Base-by-base conservation (phyloP, 2,888 invertebrate genomes). In the Himalopsyche kuldschensis region DNA sequence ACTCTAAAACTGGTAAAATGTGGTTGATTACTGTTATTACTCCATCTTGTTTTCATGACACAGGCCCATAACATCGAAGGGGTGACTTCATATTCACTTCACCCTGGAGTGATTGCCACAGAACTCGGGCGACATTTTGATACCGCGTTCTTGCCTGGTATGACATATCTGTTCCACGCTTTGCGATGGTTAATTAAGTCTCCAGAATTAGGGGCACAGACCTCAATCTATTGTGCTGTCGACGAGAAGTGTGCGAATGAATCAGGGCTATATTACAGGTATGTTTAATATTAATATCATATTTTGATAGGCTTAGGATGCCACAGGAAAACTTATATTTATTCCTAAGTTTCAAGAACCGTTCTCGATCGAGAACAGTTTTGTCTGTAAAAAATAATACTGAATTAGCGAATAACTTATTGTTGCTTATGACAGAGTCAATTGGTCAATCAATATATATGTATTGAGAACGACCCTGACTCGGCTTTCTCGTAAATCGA, bases 191-290 rank as follows among this genome's bases (percentile, higher is more conserved):
- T 94, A 87, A 87, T 93, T 32, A 93, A 94, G 88, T 92, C 92
- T 1, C 91, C 94, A 0, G 90, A 90, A 86, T 93, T 94, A 88
- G 96, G 96, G 15, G 95, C 96, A 0, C 96, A 96, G 89, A 95
- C 96, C 0, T 92, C 93, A 0, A 91, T 96, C 82, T 93, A 95
- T 88, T 96, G 95, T 88, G 92, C 94, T 0, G 90, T 95, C 0
- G 94, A 94, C 84, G 94, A 94, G 82, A 90, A 92, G 20, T 93
- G 93, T 84, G 93, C 90, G 0, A 88, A 91, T 0, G 91, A 94
- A 88, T 92, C 91, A 79, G 94, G 94, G 47, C 88, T 92, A 32
- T 93, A 92, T 88, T 93, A 93, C 87, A 88, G 89, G 93, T 93
- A 41, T 15, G 15, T n/a, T n/a, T n/a, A n/a, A n/a, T n/a, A n/a